Evolutionary conservation across 2,113 vertebrate genomes (phyloP).

Genomic region (Solenodon paradoxus): DNA sequence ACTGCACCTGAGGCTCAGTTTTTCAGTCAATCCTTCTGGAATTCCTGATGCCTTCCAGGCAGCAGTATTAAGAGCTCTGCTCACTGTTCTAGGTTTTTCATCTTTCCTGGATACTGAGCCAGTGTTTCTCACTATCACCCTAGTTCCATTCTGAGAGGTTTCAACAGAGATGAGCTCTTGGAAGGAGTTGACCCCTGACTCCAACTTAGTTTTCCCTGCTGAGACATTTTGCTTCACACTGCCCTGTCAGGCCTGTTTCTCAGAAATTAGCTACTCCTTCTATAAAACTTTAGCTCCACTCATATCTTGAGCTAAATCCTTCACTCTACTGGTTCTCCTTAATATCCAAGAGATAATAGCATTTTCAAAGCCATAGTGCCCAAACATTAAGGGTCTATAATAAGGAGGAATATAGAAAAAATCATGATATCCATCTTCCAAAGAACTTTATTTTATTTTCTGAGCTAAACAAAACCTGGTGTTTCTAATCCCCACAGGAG

Average conservation of each 20-base stretch:
- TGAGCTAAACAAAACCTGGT: not conserved
- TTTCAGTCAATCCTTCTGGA: not conserved
- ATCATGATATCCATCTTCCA: not conserved
- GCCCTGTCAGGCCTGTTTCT: not conserved
- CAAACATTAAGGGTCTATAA: not conserved
- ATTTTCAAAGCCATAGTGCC: not conserved
- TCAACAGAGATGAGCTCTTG: not conserved
- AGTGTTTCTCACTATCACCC: not conserved
- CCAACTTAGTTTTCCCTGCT: not conserved
- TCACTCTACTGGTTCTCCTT: not conserved
- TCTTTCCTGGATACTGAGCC: not conserved
- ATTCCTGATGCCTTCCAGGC: not conserved
- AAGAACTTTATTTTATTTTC: not conserved
- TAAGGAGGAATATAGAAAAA: not conserved
- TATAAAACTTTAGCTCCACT: not conserved
- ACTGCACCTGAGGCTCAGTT: not conserved
- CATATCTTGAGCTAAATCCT: too few species aligned
- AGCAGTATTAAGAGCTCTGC: not conserved
- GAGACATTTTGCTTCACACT: not conserved
- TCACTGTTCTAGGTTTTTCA: not conserved
- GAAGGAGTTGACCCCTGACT: not conserved
- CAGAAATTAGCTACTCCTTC: not conserved
- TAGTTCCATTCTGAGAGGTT: too few species aligned
- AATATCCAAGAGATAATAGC: not conserved
- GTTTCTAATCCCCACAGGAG: not conserved